These are phyloP conservation scores for Apteryx mantelli DNA, from an alignment of 2,113 vertebrate genomes.

Conservation along the genomic window DNA sequence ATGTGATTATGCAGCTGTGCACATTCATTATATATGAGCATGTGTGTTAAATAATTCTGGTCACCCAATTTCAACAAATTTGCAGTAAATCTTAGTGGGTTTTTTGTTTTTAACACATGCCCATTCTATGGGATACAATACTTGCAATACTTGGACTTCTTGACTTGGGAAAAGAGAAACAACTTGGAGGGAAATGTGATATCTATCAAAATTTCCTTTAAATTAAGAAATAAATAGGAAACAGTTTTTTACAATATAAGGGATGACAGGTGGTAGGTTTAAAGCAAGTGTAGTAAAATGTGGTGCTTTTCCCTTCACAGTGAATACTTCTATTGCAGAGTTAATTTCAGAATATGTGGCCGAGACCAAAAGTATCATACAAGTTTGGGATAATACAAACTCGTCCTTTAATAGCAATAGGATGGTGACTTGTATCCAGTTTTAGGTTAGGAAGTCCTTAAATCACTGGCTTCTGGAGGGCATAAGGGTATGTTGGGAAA, in stretches of 20 bases:
- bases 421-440: neutral
- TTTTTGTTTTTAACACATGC: too few species aligned
- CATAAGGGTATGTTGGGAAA: neutral
- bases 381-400: neutral
- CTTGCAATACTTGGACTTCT: neutral
- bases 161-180: neutral
- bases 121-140: neutral
- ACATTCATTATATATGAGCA: neutral
- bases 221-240: neutral
- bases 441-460: neutral
- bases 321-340: neutral
- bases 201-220: neutral
- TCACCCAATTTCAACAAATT: neutral
- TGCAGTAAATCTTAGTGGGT: too few species aligned
- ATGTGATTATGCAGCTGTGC: neutral
- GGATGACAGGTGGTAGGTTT: neutral
- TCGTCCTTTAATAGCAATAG: neutral
- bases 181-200: neutral
- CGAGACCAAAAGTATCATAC: neutral
- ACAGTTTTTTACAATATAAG: neutral
- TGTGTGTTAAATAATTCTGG: neutral
- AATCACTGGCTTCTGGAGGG: neutral
- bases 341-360: fast-evolving
- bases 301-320: neutral
- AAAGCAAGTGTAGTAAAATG: neutral